Evolutionary conservation across 1,140 invertebrate species (phyloP).

Genomic region (Goniozus legneri): DNA sequence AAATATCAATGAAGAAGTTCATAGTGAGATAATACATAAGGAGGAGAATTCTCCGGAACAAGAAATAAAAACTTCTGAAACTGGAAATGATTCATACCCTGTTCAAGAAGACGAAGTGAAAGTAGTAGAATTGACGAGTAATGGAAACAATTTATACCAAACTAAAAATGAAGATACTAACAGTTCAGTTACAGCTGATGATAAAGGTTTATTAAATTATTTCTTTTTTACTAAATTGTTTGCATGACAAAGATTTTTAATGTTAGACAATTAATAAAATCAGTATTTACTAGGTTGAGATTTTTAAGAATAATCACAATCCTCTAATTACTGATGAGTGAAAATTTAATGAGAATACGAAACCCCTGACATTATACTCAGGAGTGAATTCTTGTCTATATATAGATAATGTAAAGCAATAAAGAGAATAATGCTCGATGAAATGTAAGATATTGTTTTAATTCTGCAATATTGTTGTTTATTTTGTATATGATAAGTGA

Average conservation of each 20-base stretch:
- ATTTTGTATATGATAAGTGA: no score
- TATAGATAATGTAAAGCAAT: no score
- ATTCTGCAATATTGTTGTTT: no score
- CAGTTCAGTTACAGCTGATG: conserved; percentile 24
- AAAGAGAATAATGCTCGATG: no score
- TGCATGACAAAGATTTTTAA: conserved; percentile 33
- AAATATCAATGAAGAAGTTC: background rate
- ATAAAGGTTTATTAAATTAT: conserved; percentile 39
- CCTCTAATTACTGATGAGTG: no score
- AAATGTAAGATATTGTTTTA: no score
- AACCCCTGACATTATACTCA: no score
- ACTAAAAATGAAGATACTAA: conserved; percentile 17
- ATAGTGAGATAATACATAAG: background rate
- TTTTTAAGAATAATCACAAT: background rate
- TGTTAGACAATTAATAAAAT: conserved; percentile 15
- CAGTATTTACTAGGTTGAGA: conserved; percentile 17
- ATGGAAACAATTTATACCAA: background rate
- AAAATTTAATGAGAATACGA: no score
- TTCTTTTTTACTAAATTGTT: conserved; percentile 45
- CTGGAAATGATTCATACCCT: conserved; percentile 1
- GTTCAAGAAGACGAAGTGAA: conserved; percentile 1
- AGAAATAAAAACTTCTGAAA: background rate
- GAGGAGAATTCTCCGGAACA: conserved; percentile 1
- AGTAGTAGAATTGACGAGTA: no score
- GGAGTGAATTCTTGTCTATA: no score